These are phyloP conservation scores for Laticauda laticaudata DNA, from an alignment of 2,113 vertebrate species.

Conservation along the genomic window DNA sequence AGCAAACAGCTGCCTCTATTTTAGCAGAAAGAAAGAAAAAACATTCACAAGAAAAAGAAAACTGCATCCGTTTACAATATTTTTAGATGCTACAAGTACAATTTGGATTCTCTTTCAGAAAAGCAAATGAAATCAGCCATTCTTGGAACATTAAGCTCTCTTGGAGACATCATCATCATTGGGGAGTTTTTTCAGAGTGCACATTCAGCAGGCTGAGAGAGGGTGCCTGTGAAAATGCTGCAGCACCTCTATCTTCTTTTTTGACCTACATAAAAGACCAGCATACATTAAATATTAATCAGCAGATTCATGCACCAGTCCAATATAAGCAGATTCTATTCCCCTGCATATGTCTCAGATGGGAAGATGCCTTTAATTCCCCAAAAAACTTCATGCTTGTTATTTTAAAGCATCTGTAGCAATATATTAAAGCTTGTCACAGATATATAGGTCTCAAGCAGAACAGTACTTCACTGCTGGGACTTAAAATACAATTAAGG, in stretches of 20 bases:
- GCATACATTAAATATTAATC: constrained; percentile 36
- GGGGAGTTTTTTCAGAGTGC: constrained; percentile 42
- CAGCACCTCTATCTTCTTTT: constrained; percentile 50
- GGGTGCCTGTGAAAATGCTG: constrained; percentile 43
- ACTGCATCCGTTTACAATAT: constrained; percentile 61
- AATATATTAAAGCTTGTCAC: background rate
- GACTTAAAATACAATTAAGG: background rate
- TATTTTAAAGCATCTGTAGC: constrained; percentile 3
- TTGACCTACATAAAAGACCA: constrained; percentile 52
- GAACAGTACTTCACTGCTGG: background rate
- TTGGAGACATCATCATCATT: constrained; percentile 44
- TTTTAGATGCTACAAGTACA: constrained; percentile 65
- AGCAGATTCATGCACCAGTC: constrained; percentile 20
- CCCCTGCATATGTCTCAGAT: background rate
- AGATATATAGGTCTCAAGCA: background rate
- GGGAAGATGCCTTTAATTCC: background rate
- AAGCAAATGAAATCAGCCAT: background rate
- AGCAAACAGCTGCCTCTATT: constrained; percentile 59
- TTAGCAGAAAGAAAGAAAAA: constrained; percentile 46
- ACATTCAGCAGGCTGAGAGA: constrained; percentile 42
- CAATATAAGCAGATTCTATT: constrained; percentile 24
- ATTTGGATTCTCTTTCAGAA: constrained; percentile 55
- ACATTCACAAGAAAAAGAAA: constrained; percentile 52
- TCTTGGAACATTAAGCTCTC: constrained; percentile 52
- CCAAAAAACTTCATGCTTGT: background rate